Base-by-base conservation (phyloP, 2,113 vertebrate genomes). In the Nyctereutes procyonoides region DNA sequence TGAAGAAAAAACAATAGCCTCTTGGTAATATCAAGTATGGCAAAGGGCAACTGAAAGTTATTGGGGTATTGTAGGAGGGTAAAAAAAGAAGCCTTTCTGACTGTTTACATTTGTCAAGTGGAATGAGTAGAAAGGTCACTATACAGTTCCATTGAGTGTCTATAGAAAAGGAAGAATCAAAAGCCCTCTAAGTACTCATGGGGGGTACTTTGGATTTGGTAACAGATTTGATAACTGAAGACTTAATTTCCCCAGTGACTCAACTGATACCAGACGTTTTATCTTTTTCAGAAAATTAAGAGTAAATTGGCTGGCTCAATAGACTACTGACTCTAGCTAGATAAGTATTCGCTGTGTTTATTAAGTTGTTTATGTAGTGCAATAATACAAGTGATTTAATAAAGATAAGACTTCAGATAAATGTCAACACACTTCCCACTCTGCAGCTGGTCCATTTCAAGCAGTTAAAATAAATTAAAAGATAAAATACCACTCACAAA, bases 241-340 rank as follows among this genome's bases (percentile, higher is more conserved):
- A 99, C 98, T 99, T 99, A 99, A 99, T 99, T 99, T 99, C 99
- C 99, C 99, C 98, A 98, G 99, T 99, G 99, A 99, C 99, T 98
- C 99, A 99, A 99, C 98, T 98, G 99, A 99, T 99, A 99, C 99
- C 99, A 99, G 98, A 98, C 98, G 98, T 99, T 99, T 99, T 99
- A 99, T 99, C 99, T 99, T 99, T 99, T 99, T 98, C 98, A 98
- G 99, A 99, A 99, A 99, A 99, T 98, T 99, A 99, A 99, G 98
- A 98, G 97, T 99, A 99, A 99, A 99, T 99, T 99, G 99, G 99
- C 98, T 99, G 97, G 98, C 98, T 99, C 98, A 98, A 98, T 99
- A 99, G 98, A 93, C 98, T 99, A 98, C 99, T 98, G 98, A 98
- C 98, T 96, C 95, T 97, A 98, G 98, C 98, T 99, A 98, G 98